Evolutionary conservation across 2,888 invertebrate genomes (phyloP).

Genomic region (Metellina segmentata): DNA sequence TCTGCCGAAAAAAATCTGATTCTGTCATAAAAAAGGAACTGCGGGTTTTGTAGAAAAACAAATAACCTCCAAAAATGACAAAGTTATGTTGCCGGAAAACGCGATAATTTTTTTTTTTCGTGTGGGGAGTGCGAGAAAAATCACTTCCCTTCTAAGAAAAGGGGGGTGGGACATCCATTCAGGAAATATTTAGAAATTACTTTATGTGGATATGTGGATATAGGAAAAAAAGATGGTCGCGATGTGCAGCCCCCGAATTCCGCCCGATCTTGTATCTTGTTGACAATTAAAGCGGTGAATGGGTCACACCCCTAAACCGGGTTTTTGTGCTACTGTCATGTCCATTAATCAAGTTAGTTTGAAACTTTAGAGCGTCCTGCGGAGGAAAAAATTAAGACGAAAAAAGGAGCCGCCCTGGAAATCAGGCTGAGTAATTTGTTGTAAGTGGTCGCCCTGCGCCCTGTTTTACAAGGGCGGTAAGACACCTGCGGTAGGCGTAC

Average conservation of each 20-base stretch:
- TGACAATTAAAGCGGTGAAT: conserved; percentile 61
- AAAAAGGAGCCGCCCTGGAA: conserved; percentile 18
- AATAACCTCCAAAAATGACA: conserved; percentile 30
- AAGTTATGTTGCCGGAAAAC: conserved; percentile 36
- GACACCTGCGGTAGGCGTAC: conserved; percentile 68
- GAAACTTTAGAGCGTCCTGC: conserved; percentile 24
- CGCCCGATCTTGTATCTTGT: conserved; percentile 55
- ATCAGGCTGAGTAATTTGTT: conserved; percentile 72
- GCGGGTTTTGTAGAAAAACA: conserved; percentile 23
- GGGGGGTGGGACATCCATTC: conserved; percentile 42
- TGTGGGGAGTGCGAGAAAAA: conserved; percentile 46
- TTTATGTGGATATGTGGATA: conserved; percentile 13
- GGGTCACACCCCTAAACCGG: conserved; percentile 51
- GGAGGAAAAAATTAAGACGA: neutral
- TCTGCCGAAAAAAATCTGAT: conserved; percentile 18
- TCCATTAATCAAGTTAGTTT: conserved; percentile 72
- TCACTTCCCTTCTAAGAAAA: conserved; percentile 50
- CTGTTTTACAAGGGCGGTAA: conserved; percentile 68
- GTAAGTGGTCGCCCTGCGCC: conserved; percentile 52
- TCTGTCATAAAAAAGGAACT: neutral
- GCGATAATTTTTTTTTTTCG: neutral
- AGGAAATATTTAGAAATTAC: conserved; percentile 65
- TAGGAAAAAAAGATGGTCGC: conserved; percentile 28
- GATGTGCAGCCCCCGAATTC: conserved; percentile 33
- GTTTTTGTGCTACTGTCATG: conserved; percentile 71